Conservation (phyloP, 2,888 invertebrate species). For the Synanthedon tipuliformis region DNA sequence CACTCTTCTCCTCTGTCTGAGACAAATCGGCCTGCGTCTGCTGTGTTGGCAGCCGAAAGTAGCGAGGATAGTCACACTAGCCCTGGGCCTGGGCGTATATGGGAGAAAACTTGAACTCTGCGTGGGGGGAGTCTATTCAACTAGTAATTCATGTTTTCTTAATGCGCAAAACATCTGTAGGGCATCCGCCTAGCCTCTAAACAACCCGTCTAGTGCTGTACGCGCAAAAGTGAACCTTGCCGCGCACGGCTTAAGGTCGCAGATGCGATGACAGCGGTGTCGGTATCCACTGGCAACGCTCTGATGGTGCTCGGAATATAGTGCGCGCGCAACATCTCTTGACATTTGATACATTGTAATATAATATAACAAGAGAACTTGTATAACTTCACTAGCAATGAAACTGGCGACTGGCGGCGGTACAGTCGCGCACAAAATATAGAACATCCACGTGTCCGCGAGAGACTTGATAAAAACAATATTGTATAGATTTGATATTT, state of each 20-base stretch:
- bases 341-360: slow-evolving; percentile 28
- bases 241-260: neutral
- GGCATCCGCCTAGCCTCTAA: slow-evolving; percentile 16
- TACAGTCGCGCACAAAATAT: too few species aligned
- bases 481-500: too few species aligned
- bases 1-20: too few species aligned
- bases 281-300: neutral
- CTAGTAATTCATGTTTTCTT: slow-evolving; percentile 43
- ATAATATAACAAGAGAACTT: slow-evolving; percentile 14
- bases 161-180: slow-evolving; percentile 38
- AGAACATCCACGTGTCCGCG: too few species aligned
- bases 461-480: too few species aligned
- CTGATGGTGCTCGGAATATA: slow-evolving; percentile 10
- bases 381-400: slow-evolving; percentile 9
- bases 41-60: too few species aligned
- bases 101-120: too few species aligned
- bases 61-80: too few species aligned
- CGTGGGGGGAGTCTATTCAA: slow-evolving; percentile 17
- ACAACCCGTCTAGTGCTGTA: neutral
- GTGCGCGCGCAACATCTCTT: slow-evolving; percentile 15
- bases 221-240: slow-evolving; percentile 6
- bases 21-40: too few species aligned
- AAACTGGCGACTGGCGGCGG: neutral
- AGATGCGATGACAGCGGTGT: neutral
- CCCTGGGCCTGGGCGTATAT: too few species aligned